Evolutionary conservation across 2,797 vertebrate genomes (phyloP).

Genomic region (Furcifer pardalis): DNA sequence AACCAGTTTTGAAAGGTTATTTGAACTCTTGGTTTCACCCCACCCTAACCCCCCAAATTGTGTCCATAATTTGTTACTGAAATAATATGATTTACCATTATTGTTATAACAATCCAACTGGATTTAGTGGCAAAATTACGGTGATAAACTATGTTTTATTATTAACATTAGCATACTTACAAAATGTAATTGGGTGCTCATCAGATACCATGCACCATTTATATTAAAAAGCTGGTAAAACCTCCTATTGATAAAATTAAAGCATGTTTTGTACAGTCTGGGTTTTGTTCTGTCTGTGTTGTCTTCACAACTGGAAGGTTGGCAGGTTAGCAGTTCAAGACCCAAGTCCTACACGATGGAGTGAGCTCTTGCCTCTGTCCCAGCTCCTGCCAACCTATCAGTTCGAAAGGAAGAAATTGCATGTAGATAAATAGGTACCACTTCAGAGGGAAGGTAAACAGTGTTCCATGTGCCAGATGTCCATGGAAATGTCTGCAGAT

Average conservation of each 20-base stretch:
- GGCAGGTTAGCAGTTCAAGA: too few species aligned
- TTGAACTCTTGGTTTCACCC: slow-evolving; percentile 47
- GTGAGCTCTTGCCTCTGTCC: too few species aligned
- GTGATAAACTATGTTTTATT: slow-evolving; percentile 75
- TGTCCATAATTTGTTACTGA: slow-evolving; percentile 53
- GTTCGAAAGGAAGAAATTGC: too few species aligned
- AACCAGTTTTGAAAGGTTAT: not conserved
- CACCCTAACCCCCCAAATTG: slow-evolving; percentile 43
- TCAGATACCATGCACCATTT: slow-evolving; percentile 56
- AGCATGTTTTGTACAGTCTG: slow-evolving; percentile 63
- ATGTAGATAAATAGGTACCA: too few species aligned
- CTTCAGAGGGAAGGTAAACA: too few species aligned
- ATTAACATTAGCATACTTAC: slow-evolving; percentile 75
- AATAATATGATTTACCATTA: slow-evolving; percentile 63
- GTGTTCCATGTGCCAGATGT: too few species aligned
- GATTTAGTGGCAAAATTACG: slow-evolving; percentile 74
- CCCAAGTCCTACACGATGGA: too few species aligned
- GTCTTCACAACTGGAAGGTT: too few species aligned
- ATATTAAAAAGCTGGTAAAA: slow-evolving; percentile 42
- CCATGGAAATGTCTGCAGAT: too few species aligned
- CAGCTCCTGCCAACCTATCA: too few species aligned
- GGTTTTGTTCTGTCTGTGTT: too few species aligned
- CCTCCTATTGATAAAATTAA: slow-evolving; percentile 68
- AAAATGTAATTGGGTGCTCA: slow-evolving; percentile 72
- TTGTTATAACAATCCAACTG: slow-evolving; percentile 65